Conservation (phyloP, 2,113 vertebrate genomes). For the Panthera leo region DNA sequence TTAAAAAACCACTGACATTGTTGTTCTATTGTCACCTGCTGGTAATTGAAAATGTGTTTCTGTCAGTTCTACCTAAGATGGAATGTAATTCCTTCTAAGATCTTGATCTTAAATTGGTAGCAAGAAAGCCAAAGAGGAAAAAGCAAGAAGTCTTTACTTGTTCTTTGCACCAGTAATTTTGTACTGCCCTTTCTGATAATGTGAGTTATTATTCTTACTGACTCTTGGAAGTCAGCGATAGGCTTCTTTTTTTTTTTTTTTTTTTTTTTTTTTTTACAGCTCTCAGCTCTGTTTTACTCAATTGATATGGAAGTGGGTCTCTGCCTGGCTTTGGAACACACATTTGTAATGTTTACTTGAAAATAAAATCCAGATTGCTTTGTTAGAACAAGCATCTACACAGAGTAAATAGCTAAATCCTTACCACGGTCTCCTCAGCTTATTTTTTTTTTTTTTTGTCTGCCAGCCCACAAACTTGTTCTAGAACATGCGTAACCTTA, state of each 20-base stretch:
- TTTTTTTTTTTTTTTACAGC: background rate
- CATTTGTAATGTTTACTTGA: constrained; percentile 71
- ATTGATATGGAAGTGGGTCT: constrained; percentile 71
- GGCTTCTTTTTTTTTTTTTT: constrained; percentile 50
- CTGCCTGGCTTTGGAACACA: constrained; percentile 64
- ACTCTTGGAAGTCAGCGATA: constrained; percentile 74
- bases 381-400: constrained; percentile 58
- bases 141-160: constrained; percentile 82
- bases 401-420: constrained; percentile 10
- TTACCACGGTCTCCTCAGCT: background rate
- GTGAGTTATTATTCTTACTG: constrained; percentile 85
- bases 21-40: constrained; percentile 83
- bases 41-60: constrained; percentile 89
- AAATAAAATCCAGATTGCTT: constrained; percentile 72
- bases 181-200: constrained; percentile 86
- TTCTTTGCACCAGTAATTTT: constrained; percentile 83
- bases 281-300: constrained; percentile 61
- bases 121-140: constrained; percentile 81
- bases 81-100: constrained; percentile 86
- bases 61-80: constrained; percentile 83
- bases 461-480: background rate
- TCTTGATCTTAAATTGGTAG: constrained; percentile 86
- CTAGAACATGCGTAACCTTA: background rate
- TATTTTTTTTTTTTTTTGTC: background rate
- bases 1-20: constrained; percentile 80